Conservation (phyloP, 2,888 invertebrate species). For the Syrista parreyssii region DNA sequence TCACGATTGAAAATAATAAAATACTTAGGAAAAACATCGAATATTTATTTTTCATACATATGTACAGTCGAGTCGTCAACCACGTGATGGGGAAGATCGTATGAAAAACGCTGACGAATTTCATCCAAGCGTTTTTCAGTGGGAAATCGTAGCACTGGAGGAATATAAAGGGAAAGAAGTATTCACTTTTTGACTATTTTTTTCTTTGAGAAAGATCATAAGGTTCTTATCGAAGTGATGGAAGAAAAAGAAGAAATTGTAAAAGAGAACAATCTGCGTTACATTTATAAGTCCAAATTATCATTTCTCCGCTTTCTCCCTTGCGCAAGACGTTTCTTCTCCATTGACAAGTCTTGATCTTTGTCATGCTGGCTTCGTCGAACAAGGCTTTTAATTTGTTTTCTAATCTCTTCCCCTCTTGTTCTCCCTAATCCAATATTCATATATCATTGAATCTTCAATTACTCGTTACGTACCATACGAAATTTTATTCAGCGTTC, state of each 20-base stretch:
- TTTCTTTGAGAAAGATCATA: neutral
- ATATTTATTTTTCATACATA: conserved; percentile 23
- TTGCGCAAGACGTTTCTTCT: neutral
- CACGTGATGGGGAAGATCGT: neutral
- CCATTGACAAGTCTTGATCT: neutral
- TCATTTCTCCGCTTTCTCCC: neutral
- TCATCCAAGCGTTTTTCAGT: neutral
- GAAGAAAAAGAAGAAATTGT: neutral
- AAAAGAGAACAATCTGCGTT: neutral
- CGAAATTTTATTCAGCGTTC: neutral
- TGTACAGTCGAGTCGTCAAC: conserved; percentile 21
- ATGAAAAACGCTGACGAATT: neutral
- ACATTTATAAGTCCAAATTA: neutral
- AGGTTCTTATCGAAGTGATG: neutral
- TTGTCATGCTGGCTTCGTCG: neutral
- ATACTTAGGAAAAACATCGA: conserved; percentile 7
- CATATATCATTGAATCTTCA: neutral
- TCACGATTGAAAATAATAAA: neutral
- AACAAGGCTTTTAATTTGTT: neutral
- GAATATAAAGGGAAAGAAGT: neutral
- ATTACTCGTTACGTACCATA: neutral
- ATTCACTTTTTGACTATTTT: neutral
- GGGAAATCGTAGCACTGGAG: neutral
- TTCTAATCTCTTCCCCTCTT: neutral
- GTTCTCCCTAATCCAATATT: neutral